phyloP scores from a whole-genome alignment of 2,888 invertebrate genomes.

The Ectemnius lituratus region DNA sequence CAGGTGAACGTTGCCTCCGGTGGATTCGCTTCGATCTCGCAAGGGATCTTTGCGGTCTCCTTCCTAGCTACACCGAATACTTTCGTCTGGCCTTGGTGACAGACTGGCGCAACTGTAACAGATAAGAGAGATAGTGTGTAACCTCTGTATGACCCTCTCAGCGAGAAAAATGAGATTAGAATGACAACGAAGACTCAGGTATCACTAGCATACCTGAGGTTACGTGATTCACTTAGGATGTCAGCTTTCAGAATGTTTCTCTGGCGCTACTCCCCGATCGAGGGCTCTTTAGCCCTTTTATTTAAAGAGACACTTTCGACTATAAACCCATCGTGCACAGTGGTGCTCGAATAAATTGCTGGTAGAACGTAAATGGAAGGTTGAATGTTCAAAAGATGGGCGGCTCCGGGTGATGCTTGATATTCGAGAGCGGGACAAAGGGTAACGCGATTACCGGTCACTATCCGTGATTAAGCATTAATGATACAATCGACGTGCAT shows the following conservation, averaged over 20 bases:
- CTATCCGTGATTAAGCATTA: constrained; percentile 61
- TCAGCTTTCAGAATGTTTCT: background rate
- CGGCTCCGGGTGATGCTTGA: constrained; percentile 38
- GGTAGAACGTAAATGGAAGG: background rate
- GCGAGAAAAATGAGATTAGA: no score
- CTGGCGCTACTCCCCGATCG: background rate
- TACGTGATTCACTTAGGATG: no score
- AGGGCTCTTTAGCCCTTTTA: no score
- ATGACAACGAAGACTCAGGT: no score
- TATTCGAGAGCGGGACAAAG: constrained; percentile 42
- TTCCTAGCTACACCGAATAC: constrained; percentile 86
- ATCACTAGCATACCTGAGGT: no score
- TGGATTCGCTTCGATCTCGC: constrained; percentile 88
- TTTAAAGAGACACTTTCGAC: no score
- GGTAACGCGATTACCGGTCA: constrained; percentile 52
- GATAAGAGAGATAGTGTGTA: background rate
- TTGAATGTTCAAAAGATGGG: constrained; percentile 11
- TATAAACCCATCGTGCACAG: background rate
- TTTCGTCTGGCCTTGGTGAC: constrained; percentile 84
- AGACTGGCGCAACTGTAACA: constrained; percentile 84
- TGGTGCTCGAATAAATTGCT: background rate
- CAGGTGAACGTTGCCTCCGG: constrained; percentile 84
- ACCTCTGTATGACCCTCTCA: no score
- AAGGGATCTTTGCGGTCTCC: constrained; percentile 84
- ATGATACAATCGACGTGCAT: constrained; percentile 53